Base-by-base conservation (phyloP, 2,113 vertebrate species). In the Pollachius pollachius region DNA sequence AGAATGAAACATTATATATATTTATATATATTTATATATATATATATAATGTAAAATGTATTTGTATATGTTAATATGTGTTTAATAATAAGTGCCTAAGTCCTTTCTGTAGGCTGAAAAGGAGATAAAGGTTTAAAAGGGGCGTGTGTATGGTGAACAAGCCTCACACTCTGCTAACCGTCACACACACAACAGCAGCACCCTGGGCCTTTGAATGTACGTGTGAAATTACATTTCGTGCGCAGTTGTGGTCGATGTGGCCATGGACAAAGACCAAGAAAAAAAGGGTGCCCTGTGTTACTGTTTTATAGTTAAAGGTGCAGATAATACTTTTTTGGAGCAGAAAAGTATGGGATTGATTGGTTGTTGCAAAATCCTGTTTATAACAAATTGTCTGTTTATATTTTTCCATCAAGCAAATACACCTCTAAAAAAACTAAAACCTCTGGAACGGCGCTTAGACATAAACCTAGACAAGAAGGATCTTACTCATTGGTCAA, bases 41-140 rank as follows among this genome's bases (percentile, higher is more conserved):
- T 34, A 81, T 83, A 87, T 89, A 74, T 82, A 92, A 80, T 89
- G 74, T 82, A 92, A 80, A 89, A 83, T 94, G 89, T 95, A 91
- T 96, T 94, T 96, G 93, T 96, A 94, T 89, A 94, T 89, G 89
- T 93, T 91, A 93, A 89, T 88, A 84, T 91, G 88, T 93, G 93
- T 95, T 84, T 92, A 17, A 17, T 90, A 97, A 99, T 90, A 97
- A 99, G 97, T 99, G 97, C 97, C 97, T 99, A 93, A 93, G 91
- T 89, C 93, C 90, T 93, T 93, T 90, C 85, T 61, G 76, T 75
- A 85, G 80, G 84, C 74, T 67, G 76, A 72, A 67, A 82, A 81
- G 71, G 72, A 68, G 81, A 76, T 3, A 3, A 3, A 13, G 12
- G 3, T 16, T 16, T 69, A 63, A 80, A 64, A 78, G 76, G 87